These are phyloP conservation scores for Drosophila subpulchrella DNA, from an alignment of 1,140 invertebrate species.

Conservation along the genomic window DNA sequence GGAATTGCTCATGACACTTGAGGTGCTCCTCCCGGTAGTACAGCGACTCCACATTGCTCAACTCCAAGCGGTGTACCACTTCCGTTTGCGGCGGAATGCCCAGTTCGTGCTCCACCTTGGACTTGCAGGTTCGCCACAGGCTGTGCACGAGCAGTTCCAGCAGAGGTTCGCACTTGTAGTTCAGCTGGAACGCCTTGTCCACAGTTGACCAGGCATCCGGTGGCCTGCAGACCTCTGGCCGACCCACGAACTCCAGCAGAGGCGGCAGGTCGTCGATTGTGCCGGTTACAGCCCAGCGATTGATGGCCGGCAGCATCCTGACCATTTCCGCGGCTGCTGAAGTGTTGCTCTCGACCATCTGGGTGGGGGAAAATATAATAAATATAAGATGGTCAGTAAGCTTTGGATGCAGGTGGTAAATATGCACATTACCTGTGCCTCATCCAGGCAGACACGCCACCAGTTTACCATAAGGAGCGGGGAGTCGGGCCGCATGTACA, in stretches of 20 bases:
- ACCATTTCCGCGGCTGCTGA: slow-evolving; percentile 85
- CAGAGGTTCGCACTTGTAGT: slow-evolving; percentile 65
- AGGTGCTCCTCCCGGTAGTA: slow-evolving; percentile 86
- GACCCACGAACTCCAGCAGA: slow-evolving; percentile 88
- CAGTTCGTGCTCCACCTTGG: slow-evolving; percentile 87
- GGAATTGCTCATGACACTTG: slow-evolving; percentile 63
- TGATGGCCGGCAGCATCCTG: slow-evolving; percentile 88
- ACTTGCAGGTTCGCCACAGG: slow-evolving; percentile 88
- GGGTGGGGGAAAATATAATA: no score
- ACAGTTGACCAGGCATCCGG: slow-evolving; percentile 86
- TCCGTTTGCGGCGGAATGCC: slow-evolving; percentile 85
- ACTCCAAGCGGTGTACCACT: slow-evolving; percentile 84
- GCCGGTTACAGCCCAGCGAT: slow-evolving; percentile 92
- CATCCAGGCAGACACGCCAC: slow-evolving; percentile 93
- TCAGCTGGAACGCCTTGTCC: slow-evolving; percentile 86
- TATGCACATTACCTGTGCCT: slow-evolving; percentile 87
- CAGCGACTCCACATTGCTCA: slow-evolving; percentile 86
- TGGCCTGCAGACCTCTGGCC: slow-evolving; percentile 44
- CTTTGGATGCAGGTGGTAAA: not conserved
- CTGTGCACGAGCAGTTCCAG: slow-evolving; percentile 86
- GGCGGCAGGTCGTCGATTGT: slow-evolving; percentile 89
- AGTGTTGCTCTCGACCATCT: slow-evolving; percentile 88
- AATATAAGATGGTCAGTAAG: not conserved
- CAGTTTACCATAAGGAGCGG: slow-evolving; percentile 89
- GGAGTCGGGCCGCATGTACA: slow-evolving; percentile 84